phyloP scores from a whole-genome alignment of 2,113 vertebrate species.

The Lathamus discolor region DNA sequence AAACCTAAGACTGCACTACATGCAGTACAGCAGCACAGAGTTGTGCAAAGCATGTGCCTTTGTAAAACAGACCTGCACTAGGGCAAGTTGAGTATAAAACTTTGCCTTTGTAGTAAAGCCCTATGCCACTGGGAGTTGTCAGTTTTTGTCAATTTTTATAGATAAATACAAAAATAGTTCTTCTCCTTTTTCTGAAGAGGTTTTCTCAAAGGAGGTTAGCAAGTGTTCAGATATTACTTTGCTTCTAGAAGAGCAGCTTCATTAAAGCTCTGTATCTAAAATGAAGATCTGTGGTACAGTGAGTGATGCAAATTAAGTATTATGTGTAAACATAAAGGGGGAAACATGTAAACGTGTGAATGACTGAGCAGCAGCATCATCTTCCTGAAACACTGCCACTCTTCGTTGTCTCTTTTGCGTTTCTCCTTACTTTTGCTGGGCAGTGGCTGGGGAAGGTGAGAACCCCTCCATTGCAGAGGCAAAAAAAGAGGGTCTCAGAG shows the following conservation, averaged over 20 bases:
- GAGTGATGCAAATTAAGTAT: not conserved
- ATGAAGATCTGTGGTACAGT: not conserved
- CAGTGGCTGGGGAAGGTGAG: not conserved
- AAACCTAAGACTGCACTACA: not conserved
- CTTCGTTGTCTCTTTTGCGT: not conserved
- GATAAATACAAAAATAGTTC: not conserved
- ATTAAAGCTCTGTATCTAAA: not conserved
- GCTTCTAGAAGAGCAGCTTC: not conserved
- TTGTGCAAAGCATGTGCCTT: not conserved
- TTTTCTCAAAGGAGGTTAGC: not conserved
- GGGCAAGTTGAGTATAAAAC: not conserved
- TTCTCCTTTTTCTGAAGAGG: not conserved
- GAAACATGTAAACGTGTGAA: not conserved
- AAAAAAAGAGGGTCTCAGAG: not conserved
- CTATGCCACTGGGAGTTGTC: not conserved
- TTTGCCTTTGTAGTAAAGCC: not conserved
- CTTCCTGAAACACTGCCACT: not conserved
- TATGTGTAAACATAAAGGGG: not conserved
- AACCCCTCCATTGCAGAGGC: not conserved
- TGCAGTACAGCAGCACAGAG: not conserved
- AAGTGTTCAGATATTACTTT: accelerated
- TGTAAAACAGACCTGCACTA: not conserved
- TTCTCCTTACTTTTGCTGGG: not conserved
- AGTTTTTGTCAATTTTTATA: not conserved
- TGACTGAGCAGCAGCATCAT: not conserved